Percentiles rank a stretch among this genome's conserved stretches.
These are phyloP conservation scores for Campoletis sonorensis DNA, from an alignment of 1,140 invertebrate species.

Conservation along the genomic window DNA sequence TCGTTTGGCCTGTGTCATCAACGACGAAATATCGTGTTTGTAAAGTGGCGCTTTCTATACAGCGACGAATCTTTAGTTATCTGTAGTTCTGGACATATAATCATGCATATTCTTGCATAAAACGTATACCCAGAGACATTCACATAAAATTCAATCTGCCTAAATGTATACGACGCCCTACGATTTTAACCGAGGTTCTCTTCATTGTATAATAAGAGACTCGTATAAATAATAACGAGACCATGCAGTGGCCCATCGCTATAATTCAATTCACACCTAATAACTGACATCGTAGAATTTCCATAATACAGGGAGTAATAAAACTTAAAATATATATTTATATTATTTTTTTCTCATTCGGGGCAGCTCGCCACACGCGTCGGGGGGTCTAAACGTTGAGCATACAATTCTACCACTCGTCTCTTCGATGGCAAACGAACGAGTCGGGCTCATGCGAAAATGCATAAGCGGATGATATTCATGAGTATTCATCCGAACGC, in stretches of 20 bases:
- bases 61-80: conserved; percentile 31
- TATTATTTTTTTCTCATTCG: conserved; percentile 36
- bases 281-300: conserved; percentile 66
- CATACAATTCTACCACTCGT: conserved; percentile 4
- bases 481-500: not conserved
- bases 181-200: conserved; percentile 35
- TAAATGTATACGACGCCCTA: not conserved
- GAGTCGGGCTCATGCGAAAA: not conserved
- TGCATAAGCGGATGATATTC: not conserved
- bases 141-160: not conserved
- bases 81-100: conserved; percentile 1
- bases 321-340: conserved; percentile 54
- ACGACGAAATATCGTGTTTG: not conserved
- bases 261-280: conserved; percentile 68
- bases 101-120: not conserved
- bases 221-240: conserved; percentile 45
- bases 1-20: conserved; percentile 31
- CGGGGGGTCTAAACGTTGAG: conserved; percentile 36
- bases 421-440: not conserved
- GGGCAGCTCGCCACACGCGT: conserved; percentile 32
- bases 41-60: not conserved
- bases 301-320: conserved; percentile 68
- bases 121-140: not conserved
- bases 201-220: conserved; percentile 4
- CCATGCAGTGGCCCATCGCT: conserved; percentile 39